Conservation (phyloP, 2,888 invertebrate species). For the Electrophaes corylata region DNA sequence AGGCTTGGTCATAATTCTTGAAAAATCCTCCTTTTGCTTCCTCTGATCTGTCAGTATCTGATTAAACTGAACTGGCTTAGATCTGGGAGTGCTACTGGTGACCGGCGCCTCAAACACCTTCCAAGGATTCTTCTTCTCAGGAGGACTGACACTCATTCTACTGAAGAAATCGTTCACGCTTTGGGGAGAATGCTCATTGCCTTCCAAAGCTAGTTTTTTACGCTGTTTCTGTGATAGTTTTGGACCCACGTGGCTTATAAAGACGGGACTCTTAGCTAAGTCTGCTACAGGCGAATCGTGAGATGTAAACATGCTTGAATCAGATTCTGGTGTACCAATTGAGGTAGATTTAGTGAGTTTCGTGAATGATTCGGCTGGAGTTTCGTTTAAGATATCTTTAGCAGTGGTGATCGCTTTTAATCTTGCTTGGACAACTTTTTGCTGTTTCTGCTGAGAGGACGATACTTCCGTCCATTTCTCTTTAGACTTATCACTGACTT, state of each 20-base stretch:
- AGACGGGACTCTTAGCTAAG: constrained; percentile 56
- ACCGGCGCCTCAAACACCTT: constrained; percentile 62
- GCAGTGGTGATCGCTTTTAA: constrained; percentile 72
- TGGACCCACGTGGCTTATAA: constrained; percentile 75
- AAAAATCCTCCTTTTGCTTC: constrained; percentile 88
- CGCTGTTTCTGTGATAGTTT: constrained; percentile 87
- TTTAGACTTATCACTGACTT: constrained; percentile 50
- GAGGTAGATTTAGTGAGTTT: constrained; percentile 64
- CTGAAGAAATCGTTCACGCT: constrained; percentile 61
- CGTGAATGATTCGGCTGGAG: constrained; percentile 64
- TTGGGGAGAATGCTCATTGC: constrained; percentile 55
- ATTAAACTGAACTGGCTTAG: constrained; percentile 67
- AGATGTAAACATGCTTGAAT: constrained; percentile 58
- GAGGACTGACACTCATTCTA: constrained; percentile 62
- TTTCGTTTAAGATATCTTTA: constrained; percentile 70
- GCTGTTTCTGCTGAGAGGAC: constrained; percentile 72
- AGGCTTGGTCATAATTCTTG: constrained; percentile 89
- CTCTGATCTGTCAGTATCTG: constrained; percentile 89
- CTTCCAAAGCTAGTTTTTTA: constrained; percentile 83
- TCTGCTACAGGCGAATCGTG: constrained; percentile 61
- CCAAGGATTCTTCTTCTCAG: constrained; percentile 80
- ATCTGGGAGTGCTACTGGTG: constrained; percentile 70
- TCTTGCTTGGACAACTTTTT: constrained; percentile 77
- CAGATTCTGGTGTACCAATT: constrained; percentile 46
- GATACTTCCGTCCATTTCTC: constrained; percentile 80